Conservation (phyloP, 2,797 vertebrate genomes). For the Parauchenoglanis punctatus region DNA sequence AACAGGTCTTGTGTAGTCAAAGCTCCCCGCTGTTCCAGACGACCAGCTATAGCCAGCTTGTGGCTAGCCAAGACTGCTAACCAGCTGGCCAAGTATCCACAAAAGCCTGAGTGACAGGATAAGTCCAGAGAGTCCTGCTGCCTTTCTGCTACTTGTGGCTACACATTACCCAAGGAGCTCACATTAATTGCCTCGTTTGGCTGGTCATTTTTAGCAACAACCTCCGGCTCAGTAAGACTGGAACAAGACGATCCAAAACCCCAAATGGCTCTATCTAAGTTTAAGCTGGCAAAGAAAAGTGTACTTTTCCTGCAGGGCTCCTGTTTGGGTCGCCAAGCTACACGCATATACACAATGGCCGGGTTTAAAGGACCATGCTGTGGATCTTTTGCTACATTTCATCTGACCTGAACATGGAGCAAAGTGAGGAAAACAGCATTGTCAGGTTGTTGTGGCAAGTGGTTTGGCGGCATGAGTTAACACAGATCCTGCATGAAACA, state of each 20-base stretch:
- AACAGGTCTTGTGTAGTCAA: constrained; percentile 38
- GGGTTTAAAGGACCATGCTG: constrained; percentile 61
- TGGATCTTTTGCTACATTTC: constrained; percentile 62
- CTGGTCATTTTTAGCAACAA: constrained; percentile 55
- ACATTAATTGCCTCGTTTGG: constrained; percentile 68
- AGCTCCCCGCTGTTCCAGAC: constrained; percentile 42
- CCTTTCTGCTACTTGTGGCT: constrained; percentile 72
- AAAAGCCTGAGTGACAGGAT: constrained; percentile 65
- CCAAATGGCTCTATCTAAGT: constrained; percentile 72
- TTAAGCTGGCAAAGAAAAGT: constrained; percentile 70
- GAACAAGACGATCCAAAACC: constrained; percentile 72
- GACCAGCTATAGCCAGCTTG: constrained; percentile 58
- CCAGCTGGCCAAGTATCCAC: constrained; percentile 58
- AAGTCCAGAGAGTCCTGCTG: constrained; percentile 61
- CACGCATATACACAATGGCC: constrained; percentile 58
- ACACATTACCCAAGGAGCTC: constrained; percentile 62
- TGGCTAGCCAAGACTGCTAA: constrained; percentile 60
- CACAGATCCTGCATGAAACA: constrained; percentile 40
- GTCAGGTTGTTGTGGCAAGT: constrained; percentile 68
- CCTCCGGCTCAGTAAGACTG: constrained; percentile 59
- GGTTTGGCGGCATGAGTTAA: constrained; percentile 59
- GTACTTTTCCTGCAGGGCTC: constrained; percentile 65
- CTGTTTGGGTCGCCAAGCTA: constrained; percentile 67
- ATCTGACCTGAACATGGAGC: constrained; percentile 62
- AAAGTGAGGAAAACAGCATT: constrained; percentile 62